phyloP scores from a whole-genome alignment of 2,797 vertebrate genomes.

The Chloroceryle inda region DNA sequence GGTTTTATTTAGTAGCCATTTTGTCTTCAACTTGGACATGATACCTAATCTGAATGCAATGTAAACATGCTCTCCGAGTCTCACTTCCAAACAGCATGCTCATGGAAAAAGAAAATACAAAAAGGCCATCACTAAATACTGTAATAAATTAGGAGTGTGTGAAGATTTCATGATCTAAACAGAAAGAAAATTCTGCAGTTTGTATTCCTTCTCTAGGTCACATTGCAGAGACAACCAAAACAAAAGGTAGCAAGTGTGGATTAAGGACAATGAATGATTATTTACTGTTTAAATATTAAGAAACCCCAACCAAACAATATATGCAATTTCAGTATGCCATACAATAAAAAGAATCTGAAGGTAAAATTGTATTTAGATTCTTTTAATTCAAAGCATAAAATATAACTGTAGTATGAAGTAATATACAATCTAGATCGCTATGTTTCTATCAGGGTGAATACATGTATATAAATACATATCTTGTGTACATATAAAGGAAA shows the following conservation, averaged over 20 bases:
- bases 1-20: constrained; percentile 77
- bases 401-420: neutral
- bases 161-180: constrained; percentile 5
- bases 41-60: constrained; percentile 68
- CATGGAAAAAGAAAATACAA: neutral
- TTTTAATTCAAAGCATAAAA: neutral
- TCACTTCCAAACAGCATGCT: constrained; percentile 13
- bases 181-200: constrained; percentile 43
- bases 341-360: neutral
- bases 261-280: neutral
- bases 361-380: neutral
- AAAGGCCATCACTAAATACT: constrained; percentile 9
- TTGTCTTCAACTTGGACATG: constrained; percentile 73
- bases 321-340: neutral
- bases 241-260: constrained; percentile 53
- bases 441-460: neutral
- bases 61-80: constrained; percentile 64
- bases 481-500: constrained; percentile 5
- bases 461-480: neutral
- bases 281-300: neutral
- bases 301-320: neutral
- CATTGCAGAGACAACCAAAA: constrained; percentile 63
- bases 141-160: neutral
- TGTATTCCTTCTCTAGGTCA: constrained; percentile 31
- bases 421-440: neutral